Evolutionary conservation across 2,888 invertebrate species (phyloP), one percentile per base, ranked within the genome.

Genomic region (Oligia latruncula): DNA sequence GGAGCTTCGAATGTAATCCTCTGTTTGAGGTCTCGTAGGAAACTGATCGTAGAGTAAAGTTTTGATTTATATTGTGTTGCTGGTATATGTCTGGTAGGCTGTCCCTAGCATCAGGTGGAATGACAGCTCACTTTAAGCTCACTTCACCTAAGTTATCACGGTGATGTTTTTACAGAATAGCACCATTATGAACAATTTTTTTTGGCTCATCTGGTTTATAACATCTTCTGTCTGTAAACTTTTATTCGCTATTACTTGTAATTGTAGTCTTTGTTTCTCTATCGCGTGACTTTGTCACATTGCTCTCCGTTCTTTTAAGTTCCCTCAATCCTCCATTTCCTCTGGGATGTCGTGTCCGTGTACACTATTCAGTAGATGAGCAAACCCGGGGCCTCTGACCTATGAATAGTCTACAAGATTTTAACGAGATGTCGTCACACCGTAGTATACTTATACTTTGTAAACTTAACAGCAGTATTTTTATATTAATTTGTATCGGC

Each of bases 261-360:
- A 52, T 20, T 17, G 1, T 2, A 35, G 62, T 52, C 8, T 43
- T 15, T n/a, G 46, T 62, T 15, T 35, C 11, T 29, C 4, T 1
- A 64, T 88, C 35, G 84, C 89, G 86, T 88, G 89, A 46, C 35
- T n/a, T 5, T 20, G 0, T 9, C 66, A 35, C 86, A 81, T 87
- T 84, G 5, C 77, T 78, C 71, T n/a, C 23, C 11, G 20, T n/a
- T 15, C 4, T 17, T 68, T 62, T 64, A 23, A 64, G 49, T 52
- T 77, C 72, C 58, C 49, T 5, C n/a, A 71, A 81, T 66, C 74
- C 40, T 13, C 74, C 81, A 87, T 87, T 88, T 89, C 87, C 86
- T 85, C 3, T 46, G 71, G 60, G 74, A 87, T 82, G 29, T 81
- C 84, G 73, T 82, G 78, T 71, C 49, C 35, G 8, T 9, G 67